A percentile compares a stretch with the other conserved stretches of the same genome.
These are phyloP conservation scores for Halcyon badia DNA, from an alignment of 2,797 vertebrate genomes.

Conservation along the genomic window DNA sequence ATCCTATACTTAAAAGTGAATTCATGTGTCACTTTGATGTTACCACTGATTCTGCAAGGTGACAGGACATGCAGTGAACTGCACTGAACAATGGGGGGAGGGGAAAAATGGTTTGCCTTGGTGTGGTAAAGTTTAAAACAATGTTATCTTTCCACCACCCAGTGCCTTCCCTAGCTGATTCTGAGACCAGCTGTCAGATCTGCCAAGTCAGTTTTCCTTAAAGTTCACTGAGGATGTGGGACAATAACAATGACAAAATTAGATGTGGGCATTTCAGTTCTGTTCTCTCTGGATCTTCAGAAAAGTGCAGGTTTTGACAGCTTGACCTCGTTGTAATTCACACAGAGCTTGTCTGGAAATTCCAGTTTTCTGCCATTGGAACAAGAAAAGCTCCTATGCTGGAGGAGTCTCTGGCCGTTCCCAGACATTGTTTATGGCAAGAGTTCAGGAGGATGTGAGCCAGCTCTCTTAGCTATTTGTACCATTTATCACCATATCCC, in stretches of 20 bases:
- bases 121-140: fast-evolving
- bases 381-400: slow-evolving; percentile 29
- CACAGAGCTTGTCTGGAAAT: slow-evolving; percentile 46
- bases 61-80: neutral
- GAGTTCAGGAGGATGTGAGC: slow-evolving; percentile 66
- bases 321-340: slow-evolving; percentile 48
- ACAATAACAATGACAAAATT: neutral
- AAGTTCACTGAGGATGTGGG: neutral
- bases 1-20: neutral
- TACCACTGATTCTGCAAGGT: neutral
- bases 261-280: neutral
- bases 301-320: neutral
- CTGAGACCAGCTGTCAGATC: neutral
- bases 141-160: neutral
- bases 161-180: neutral
- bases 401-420: slow-evolving; percentile 68
- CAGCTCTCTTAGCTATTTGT: slow-evolving; percentile 64
- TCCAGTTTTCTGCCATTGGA: slow-evolving; percentile 64
- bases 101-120: neutral
- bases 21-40: neutral
- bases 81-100: neutral
- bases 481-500: slow-evolving; percentile 49
- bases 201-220: neutral
- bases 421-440: slow-evolving; percentile 73
- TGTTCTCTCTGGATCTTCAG: neutral